Base-by-base conservation (phyloP, 2,113 vertebrate genomes). In the Brienomyrus longianalis region DNA sequence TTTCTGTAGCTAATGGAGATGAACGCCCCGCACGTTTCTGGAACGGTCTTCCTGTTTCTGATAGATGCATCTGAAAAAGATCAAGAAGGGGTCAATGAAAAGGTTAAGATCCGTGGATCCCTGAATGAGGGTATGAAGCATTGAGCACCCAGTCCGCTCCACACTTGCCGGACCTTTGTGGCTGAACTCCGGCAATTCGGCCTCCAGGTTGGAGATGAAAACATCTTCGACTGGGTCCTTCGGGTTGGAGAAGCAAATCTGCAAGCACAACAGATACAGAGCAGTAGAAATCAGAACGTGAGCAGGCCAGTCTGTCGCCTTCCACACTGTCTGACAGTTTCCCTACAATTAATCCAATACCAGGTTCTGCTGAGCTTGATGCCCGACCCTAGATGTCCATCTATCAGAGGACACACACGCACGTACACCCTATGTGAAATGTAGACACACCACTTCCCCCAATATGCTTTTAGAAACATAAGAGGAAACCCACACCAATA, bases 201-300 rank as follows among this genome's bases (percentile, higher is more conserved):
- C 90, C 74, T 92, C 90, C 87, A 98, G 93, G 89, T 97, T 96
- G 0, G 95, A 96, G 52, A 98, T 95, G 92, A 98, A 98, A 89
- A 97, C 94, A 0, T 98, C 97, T 89, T 98, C 96, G 0, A 90
- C 87, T 0, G 95, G 92, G 19, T 94, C 95, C 88, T 92, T 92
- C 0, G 90, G 21, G 87, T 94, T 92, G 0, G 90, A 94, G 92
- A 96, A 96, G 88, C 94, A 94, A 50, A 98, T 91, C 97, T 98
- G 93, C 15, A 93, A 90, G 88, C 90, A 70, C 3, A 6, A 47
- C n/a, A 27, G n/a, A 88, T n/a, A 43, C 15, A 50, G 35, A 21
- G 0, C n/a, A 1, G 9, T 7, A 43, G 70, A 56, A 66, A 52
- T 48, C 19, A 80, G 19, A 27, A 77, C 3, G 35, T 1, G n/a